Conservation (phyloP, 2,888 invertebrate genomes). For the Lochmaea crataegi region DNA sequence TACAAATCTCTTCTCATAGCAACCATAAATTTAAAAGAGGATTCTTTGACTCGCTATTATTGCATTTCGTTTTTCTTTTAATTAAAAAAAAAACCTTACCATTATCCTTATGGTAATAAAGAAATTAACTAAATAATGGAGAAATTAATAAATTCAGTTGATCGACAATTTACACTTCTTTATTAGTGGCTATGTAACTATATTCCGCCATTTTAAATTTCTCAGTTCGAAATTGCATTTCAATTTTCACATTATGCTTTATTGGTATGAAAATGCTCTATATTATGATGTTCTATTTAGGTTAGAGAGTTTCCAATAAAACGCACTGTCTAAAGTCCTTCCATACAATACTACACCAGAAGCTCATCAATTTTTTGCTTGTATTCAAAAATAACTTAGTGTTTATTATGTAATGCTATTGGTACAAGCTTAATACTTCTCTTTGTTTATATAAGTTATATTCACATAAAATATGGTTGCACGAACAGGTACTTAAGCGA, state of each 20-base stretch:
- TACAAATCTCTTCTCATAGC: conserved; percentile 61
- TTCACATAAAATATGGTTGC: conserved; percentile 14
- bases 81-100: conserved; percentile 24
- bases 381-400: background rate
- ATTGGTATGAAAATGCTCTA: too few relatives aligned
- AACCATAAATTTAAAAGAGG: conserved; percentile 46
- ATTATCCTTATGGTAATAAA: background rate
- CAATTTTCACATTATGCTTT: too few relatives aligned
- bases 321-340: too few relatives aligned
- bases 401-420: background rate
- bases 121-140: background rate
- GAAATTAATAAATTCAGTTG: background rate
- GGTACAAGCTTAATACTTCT: background rate
- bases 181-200: too few relatives aligned
- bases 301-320: too few relatives aligned
- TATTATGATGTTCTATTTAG: too few relatives aligned
- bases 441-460: background rate
- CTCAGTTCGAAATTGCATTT: too few relatives aligned
- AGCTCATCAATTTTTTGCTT: background rate
- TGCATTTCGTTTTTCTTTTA: conserved; percentile 38
- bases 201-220: too few relatives aligned
- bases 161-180: background rate
- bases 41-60: conserved; percentile 38
- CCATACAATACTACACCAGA: too few relatives aligned
- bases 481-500: conserved; percentile 23